Evolutionary conservation across 2,113 vertebrate genomes (phyloP), one percentile per base, ranked within the genome.

Genomic region (Xiphias gladius): DNA sequence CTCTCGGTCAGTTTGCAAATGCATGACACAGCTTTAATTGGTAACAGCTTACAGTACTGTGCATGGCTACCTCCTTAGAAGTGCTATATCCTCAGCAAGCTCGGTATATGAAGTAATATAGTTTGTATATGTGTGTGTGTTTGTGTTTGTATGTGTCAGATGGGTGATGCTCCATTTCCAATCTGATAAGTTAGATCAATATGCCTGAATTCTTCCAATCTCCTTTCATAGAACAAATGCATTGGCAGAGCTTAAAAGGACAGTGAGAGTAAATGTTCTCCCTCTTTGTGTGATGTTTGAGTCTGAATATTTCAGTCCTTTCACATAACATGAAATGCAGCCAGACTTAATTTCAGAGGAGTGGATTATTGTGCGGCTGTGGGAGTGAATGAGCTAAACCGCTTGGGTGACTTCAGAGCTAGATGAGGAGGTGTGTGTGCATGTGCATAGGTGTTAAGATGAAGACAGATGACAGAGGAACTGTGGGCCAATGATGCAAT

Each of bases 391-490:
- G 64, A 78, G 1, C 54, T 19, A 3, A 58, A 55, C 59, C 7
- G 52, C 58, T 57, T n/a, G 26, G 32, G 61, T 83, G 61, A 80
- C 63, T 54, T 70, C 68, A 46, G 39, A 78, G 54, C 30, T 62
- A 37, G 48, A 64, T 64, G 75, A 80, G 50, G 77, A 86, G 73
- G 86, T 48, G 58, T 54, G 54, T 54, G 74, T 22, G 37, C 28
- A n/a, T 28, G 46, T 19, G 50, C 50, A 86, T 76, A 30, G 73
- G 84, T 88, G 78, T 76, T 73, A 62, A 73, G 57, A 80, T 28
- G 73, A 88, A 76, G 70, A 83, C 72, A 73, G 67, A 87, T 80
- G 80, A 86, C 82, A 83, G 58, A 82, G 65, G 50, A 86, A 87
- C 46, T 74, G 86, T 81, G 41, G 84, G 86, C 81, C 11, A 59